Percentiles rank a stretch among this genome's conserved stretches.
Conservation (phyloP, 2,888 invertebrate species). For the Melieria picta region DNA sequence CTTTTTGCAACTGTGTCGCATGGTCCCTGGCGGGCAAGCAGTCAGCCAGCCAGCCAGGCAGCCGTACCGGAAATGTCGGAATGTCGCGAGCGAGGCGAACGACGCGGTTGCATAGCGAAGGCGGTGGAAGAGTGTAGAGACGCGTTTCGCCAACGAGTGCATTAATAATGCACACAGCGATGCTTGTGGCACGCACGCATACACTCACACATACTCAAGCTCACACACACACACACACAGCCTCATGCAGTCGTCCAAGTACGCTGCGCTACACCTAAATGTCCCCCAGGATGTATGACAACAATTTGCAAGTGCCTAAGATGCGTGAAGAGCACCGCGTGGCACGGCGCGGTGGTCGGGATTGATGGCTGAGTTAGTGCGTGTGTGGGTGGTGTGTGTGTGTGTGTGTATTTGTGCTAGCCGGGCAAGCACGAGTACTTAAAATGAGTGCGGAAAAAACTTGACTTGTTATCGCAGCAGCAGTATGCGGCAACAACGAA, state of each 20-base stretch:
- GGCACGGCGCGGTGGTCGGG: background rate
- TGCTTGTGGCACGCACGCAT: background rate
- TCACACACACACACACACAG: background rate
- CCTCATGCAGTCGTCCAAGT: background rate
- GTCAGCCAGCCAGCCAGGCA: no score
- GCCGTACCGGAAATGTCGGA: no score
- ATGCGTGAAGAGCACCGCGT: background rate
- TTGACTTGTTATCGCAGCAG: background rate
- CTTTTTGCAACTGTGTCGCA: no score
- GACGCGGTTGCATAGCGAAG: no score
- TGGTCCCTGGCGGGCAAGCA: no score
- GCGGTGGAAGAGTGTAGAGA: no score
- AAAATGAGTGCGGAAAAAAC: background rate
- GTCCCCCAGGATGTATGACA: conserved; percentile 2
- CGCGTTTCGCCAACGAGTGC: background rate
- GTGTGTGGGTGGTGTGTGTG: background rate
- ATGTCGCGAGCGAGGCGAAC: no score
- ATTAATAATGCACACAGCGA: conserved; percentile 23
- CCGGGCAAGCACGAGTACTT: background rate
- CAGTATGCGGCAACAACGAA: no score
- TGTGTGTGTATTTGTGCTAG: background rate
- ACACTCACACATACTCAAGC: background rate
- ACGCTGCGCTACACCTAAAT: background rate
- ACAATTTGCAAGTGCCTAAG: conserved; percentile 13
- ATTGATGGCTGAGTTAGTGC: background rate